Evolutionary conservation across 2,113 vertebrate genomes (phyloP).

Genomic region (Podiceps cristatus): DNA sequence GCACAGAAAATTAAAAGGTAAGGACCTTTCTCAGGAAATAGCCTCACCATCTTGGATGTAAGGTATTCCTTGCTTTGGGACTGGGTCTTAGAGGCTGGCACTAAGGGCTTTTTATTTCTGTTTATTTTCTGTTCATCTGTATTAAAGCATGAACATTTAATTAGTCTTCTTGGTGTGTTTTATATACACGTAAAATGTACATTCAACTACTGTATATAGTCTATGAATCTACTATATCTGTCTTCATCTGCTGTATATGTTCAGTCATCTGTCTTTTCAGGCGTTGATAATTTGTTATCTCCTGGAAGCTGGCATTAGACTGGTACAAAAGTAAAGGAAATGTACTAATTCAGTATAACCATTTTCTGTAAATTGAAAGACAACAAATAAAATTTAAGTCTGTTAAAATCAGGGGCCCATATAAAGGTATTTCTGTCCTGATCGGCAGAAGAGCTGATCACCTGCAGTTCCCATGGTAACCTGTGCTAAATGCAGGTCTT

Average conservation of each 20-base stretch:
- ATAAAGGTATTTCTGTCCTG: neutral
- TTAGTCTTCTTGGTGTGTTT: neutral
- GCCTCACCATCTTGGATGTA: neutral
- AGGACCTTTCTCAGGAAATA: neutral
- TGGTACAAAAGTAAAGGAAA: neutral
- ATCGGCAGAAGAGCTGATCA: neutral
- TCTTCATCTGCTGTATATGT: neutral
- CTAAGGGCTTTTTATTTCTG: neutral
- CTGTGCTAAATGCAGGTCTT: neutral
- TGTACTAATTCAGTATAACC: neutral
- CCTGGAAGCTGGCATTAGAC: neutral
- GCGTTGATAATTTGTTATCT: neutral
- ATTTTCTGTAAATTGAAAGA: neutral
- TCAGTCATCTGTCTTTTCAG: neutral
- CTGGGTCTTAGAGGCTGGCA: neutral
- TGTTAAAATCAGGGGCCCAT: neutral
- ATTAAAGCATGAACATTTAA: neutral
- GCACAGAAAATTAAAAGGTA: neutral
- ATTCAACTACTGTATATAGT: neutral
- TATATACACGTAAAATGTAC: neutral
- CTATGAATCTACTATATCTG: neutral
- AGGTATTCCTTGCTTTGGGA: neutral
- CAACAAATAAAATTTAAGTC: neutral
- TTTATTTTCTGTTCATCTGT: neutral
- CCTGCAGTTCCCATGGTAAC: neutral